These are phyloP conservation scores for Aphaenogaster floridana DNA, from an alignment of 1,140 invertebrate genomes.

Conservation along the genomic window DNA sequence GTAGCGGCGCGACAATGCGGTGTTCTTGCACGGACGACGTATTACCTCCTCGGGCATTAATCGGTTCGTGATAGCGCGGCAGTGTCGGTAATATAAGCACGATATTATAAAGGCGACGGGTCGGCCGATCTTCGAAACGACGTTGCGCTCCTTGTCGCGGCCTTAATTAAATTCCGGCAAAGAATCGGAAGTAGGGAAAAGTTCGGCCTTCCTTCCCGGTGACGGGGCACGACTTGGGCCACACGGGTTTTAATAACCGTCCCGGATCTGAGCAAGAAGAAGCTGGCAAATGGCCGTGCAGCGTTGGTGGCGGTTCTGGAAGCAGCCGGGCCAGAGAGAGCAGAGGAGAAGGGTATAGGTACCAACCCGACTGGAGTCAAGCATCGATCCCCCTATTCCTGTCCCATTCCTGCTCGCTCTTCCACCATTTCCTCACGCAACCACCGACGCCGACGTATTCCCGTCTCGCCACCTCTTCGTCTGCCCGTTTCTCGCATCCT, in stretches of 20 bases:
- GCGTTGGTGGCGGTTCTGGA: constrained; percentile 68
- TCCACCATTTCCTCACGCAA: constrained; percentile 71
- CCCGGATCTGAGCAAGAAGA: constrained; percentile 72
- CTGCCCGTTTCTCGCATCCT: constrained; percentile 27
- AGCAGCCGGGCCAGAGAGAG: constrained; percentile 65
- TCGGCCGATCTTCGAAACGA: constrained; percentile 31
- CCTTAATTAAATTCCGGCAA: constrained; percentile 78
- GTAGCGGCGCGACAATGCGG: constrained; percentile 53
- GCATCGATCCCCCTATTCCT: constrained; percentile 81
- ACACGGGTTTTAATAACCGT: constrained; percentile 78
- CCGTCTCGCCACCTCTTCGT: constrained; percentile 48
- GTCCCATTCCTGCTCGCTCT: constrained; percentile 70
- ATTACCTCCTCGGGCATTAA: constrained; percentile 61
- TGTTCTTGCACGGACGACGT: constrained; percentile 61
- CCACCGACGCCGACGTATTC: constrained; percentile 64
- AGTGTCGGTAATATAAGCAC: constrained; percentile 55
- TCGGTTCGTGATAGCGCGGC: constrained; percentile 49
- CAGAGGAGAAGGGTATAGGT: constrained; percentile 61
- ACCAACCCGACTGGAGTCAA: constrained; percentile 73
- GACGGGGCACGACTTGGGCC: constrained; percentile 69
- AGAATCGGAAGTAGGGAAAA: constrained; percentile 75
- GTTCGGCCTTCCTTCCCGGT: constrained; percentile 56
- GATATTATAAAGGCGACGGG: constrained; percentile 55
- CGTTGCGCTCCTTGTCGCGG: constrained; percentile 68
- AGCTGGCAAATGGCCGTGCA: constrained; percentile 82